These are phyloP conservation scores for Meriones psammophilus DNA, from an alignment of 2,797 vertebrate species.

Conservation along the genomic window DNA sequence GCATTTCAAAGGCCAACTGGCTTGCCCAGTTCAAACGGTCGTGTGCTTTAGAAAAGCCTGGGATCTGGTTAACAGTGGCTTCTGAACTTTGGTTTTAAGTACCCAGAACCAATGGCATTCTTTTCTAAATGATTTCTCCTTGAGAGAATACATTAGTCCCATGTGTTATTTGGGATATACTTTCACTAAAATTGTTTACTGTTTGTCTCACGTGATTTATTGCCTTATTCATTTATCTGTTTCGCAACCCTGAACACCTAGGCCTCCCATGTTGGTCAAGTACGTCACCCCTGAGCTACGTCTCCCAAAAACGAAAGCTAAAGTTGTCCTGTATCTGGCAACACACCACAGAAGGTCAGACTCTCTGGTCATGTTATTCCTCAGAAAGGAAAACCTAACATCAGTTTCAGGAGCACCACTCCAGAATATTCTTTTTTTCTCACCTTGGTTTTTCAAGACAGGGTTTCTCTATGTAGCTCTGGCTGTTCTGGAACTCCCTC, in stretches of 20 bases:
- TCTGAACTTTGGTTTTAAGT: not conserved
- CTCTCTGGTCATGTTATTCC: not conserved
- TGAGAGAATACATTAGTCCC: not conserved
- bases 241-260: not conserved
- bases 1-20: not conserved
- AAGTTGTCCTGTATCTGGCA: not conserved
- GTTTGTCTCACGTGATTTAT: not conserved
- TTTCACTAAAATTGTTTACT: not conserved
- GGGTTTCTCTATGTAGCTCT: not conserved
- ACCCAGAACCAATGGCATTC: not conserved
- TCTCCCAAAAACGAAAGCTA: not conserved
- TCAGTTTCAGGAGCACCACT: not conserved
- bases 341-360: slow-evolving; percentile 1
- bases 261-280: not conserved
- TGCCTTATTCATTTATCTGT: not conserved
- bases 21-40: too few relatives aligned
- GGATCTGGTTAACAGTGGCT: not conserved
- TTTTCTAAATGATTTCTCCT: not conserved
- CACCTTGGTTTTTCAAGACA: not conserved
- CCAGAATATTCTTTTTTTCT: not conserved
- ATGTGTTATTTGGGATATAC: not conserved
- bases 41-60: not conserved
- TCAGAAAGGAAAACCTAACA: slow-evolving; percentile 10
- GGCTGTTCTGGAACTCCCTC: not conserved
- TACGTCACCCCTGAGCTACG: not conserved